A percentile compares a stretch with the other conserved stretches of the same genome.
These are phyloP conservation scores for Pyxicephalus adspersus DNA, from an alignment of 2,113 vertebrate species.

Conservation along the genomic window DNA sequence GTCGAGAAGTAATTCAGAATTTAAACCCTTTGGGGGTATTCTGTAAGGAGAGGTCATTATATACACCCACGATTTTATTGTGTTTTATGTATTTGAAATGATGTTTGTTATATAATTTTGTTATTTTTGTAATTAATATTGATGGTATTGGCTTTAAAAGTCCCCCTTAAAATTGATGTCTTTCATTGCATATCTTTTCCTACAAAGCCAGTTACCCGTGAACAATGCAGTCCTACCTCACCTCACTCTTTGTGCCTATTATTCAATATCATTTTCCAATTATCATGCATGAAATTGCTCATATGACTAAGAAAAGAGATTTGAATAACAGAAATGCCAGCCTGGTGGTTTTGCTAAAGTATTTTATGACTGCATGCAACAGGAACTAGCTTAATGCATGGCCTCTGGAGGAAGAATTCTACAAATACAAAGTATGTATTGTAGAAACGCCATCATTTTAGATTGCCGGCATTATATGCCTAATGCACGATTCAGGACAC, in stretches of 20 bases:
- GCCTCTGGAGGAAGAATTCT: neutral
- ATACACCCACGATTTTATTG: too few species aligned
- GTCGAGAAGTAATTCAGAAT: too few species aligned
- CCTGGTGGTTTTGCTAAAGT: conserved; percentile 52
- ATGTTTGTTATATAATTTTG: too few species aligned
- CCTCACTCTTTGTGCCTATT: conserved; percentile 36
- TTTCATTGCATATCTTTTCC: too few species aligned
- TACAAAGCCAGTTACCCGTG: too few species aligned
- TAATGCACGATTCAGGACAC: conserved; percentile 42
- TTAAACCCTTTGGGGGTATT: too few species aligned
- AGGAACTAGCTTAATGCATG: conserved; percentile 21
- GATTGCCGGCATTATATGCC: conserved; percentile 2
- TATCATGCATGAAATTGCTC: conserved; percentile 57
- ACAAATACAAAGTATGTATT: conserved; percentile 7
- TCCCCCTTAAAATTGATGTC: too few species aligned
- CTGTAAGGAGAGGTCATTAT: too few species aligned
- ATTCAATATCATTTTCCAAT: conserved; percentile 58
- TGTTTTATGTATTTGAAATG: too few species aligned
- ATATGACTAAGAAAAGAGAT: conserved; percentile 54
- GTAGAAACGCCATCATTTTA: conserved; percentile 1
- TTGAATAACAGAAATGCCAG: conserved; percentile 60
- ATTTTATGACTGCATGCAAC: conserved; percentile 17
- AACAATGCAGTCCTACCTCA: too few species aligned
- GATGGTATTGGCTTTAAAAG: too few species aligned
- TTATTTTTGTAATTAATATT: too few species aligned